Conservation (phyloP, 2,888 invertebrate species). For the Macaria notata region DNA sequence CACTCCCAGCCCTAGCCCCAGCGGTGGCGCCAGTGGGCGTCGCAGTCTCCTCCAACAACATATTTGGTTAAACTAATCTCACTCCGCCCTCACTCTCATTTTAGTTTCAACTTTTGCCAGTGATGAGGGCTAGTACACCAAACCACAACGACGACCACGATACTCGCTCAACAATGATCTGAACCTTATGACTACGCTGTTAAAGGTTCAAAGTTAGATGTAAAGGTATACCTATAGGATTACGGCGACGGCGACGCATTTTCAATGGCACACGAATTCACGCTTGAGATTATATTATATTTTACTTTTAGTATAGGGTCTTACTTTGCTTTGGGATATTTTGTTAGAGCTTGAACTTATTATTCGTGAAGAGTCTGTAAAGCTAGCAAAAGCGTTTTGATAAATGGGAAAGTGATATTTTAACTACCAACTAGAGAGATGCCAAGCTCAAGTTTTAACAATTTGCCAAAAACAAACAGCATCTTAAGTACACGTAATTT, state of each 20-base stretch:
- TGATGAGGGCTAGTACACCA: no score
- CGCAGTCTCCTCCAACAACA: conserved; percentile 8
- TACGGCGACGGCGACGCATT: conserved; percentile 11
- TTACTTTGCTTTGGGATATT: conserved; percentile 36
- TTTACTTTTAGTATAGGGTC: conserved; percentile 16
- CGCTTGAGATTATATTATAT: conserved; percentile 10
- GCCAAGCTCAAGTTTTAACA: conserved; percentile 29
- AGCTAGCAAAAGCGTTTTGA: no score
- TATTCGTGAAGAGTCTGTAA: background rate
- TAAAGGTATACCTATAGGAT: conserved; percentile 14
- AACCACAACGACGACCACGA: background rate
- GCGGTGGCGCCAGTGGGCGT: background rate
- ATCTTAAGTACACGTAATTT: conserved; percentile 58
- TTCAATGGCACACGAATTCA: conserved; percentile 15
- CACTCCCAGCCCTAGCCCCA: background rate
- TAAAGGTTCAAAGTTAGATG: conserved; percentile 10
- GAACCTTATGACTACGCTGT: conserved; percentile 7
- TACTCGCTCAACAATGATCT: background rate
- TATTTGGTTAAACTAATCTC: no score
- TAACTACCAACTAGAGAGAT: background rate
- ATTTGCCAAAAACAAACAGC: conserved; percentile 46
- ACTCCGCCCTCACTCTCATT: background rate
- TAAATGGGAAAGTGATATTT: no score
- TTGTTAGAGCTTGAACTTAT: conserved; percentile 26
- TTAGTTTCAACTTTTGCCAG: no score